Evolutionary conservation across 2,888 invertebrate species (phyloP), one percentile per base, ranked within the genome.

Genomic region (Candidula unifasciata): DNA sequence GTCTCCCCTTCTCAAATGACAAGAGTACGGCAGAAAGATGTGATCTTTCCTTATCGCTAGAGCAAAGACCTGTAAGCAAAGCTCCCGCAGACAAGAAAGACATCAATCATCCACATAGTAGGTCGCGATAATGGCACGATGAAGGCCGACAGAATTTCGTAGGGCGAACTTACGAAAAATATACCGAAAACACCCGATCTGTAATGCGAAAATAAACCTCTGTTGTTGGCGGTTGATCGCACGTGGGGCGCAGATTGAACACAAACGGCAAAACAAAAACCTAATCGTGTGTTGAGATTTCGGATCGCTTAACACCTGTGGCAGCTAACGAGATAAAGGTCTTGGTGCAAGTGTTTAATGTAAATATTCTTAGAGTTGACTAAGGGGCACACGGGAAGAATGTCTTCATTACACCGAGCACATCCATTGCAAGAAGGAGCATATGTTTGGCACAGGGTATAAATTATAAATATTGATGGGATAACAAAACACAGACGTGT

Each of bases 201-300:
- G 10, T 68, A 30, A 44, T 68, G 54, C 68, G 33, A 68, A 80
- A 80, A 80, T 80, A 80, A 80, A 80, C 80, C 80, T 68, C 30
- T 18, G 44, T 68, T 68, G 44, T 80, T 80, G 68, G 10, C 68
- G 5, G 33, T 18, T 21, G 44, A 68, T 52, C 68, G 68, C 80
- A 80, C 57, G n/a, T 80, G 80, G 68, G 44, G 57, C 44, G 68
- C 80, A 80, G 68, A 66, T 80, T 80, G 80, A 64, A 78, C 33
- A 13, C 78, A 78, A 64, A 64, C 33, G 64, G 78, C 44, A 37
- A 60, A 37, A 60, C 37, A 78, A 78, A 78, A 78, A 44, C 35
- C 52, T 78, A 78, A 78, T 78, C 78, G 35, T 64, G 35, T 78
- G 78, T 78, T 78, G 78, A 78, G 64, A 64, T 78, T 64, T 13